Evolutionary conservation across 2,113 vertebrate genomes (phyloP), one percentile per base, ranked within the genome.

Genomic region (Brachionichthys hirsutus): DNA sequence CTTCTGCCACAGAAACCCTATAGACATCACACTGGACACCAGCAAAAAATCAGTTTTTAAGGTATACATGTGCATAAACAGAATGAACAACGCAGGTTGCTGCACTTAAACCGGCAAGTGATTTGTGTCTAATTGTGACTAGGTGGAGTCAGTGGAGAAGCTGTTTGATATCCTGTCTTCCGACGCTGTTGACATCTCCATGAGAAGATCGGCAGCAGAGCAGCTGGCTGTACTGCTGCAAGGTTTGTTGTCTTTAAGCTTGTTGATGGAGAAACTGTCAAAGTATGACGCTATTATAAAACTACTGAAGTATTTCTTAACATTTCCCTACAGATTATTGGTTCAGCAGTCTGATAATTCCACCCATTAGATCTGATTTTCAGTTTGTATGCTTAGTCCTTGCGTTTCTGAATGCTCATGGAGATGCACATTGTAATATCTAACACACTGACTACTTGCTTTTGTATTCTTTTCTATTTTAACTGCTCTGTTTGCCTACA

Each of bases 181-280:
- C 6, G 92, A 94, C 51, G 90, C 91, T 3, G 82, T 96, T 54
- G 96, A 97, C 78, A 73, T 95, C 53, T 81, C 87, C 67, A 80
- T 99, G 72, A 90, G 90, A 14, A 94, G 90, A 77, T 98, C 97
- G 15, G 95, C 97, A 2, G 95, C 93, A 0, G 97, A 98, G 40
- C 97, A 98, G 79, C 88, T 99, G 38, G 90, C 87, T 51, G 89
- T 99, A 34, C 93, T 98, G 77, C 85, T 96, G 61, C 95, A 98
- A 92, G 95, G 97, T 98, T 85, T 90, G 74, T 13, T 61, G 54
- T 34, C 30, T 40, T 30, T 51, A 35, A 49, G 2, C 16, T 19
- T 10, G 12, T 15, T 13, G 16, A 11, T 48, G 46, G 16, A 1
- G 9, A 12, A n/a, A 48, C 13, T 13, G 30, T 7, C 14, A 30